Evolutionary conservation across 2,797 vertebrate genomes (phyloP), one percentile per base, ranked within the genome.

Genomic region (Merluccius polli): DNA sequence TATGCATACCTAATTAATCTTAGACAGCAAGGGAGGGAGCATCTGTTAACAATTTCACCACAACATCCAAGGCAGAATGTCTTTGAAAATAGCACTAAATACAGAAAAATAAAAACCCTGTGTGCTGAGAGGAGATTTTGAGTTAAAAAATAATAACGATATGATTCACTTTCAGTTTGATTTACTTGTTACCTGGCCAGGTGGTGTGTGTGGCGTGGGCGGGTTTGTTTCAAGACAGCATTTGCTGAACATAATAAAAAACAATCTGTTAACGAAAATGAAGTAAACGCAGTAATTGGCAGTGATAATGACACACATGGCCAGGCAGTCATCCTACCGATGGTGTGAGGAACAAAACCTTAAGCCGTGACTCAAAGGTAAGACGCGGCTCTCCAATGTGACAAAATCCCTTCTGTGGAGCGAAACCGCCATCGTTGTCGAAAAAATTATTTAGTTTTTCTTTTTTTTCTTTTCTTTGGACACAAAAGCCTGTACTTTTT

Each of bases 191-290:
- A 27, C 59, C 59, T 65, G 59, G 27, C 59, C 4, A 10, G 59
- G 0, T 27, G 10, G 24, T 11, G 27, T 27, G 24, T 65, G 59
- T 65, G n/a, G n/a, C 12, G 9, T 65, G 59, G 24, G 24, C 27
- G 24, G 59, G 0, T 24, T 27, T 13, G n/a, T 65, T 24, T 65
- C 59, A 65, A 27, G n/a, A 65, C 10, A 27, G 59, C 59, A 65
- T 65, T 65, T 65, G 59, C n/a, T 65, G 59, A 65, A 65, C 59
- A 59, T 59, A 59, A 59, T 59, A 1, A 59, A 27, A 65, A 65
- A 11, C 33, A 65, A 65, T 12, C 59, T 65, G 59, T 65, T 65
- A 11, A 16, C 24, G 4, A 65, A 11, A 38, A 38, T 9, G 36
- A 12, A 38, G 36, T 38, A 38, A 65, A 65, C 4, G 2, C n/a